Evolutionary conservation across 1,140 invertebrate species (phyloP), one percentile per base, ranked within the genome.

Genomic region (Drosophila auraria): DNA sequence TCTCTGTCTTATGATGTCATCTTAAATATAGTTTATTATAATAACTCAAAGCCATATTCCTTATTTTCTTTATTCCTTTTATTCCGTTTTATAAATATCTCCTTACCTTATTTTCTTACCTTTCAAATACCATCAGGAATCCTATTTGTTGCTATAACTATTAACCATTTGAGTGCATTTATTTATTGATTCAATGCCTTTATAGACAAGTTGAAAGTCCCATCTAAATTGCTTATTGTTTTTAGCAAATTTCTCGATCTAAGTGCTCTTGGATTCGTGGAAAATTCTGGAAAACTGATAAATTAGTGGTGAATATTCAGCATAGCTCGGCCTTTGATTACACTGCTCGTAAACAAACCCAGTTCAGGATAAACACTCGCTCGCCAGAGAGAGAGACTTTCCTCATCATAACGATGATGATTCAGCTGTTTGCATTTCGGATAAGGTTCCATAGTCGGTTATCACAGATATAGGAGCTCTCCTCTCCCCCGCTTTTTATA

Each of bases 371-470:
- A 40, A 40, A 74, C 30, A 42, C 47, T 65, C 54, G 51, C 25
- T 70, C 38, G 17, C 14, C 40, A 30, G 27, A 30, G 25, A 53
- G 30, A 47, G 63, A 36, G 42, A 56, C 30, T 69, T 66, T 42
- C 50, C 63, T 63, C 27, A 17, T 45, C 27, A 25, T 45, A 5
- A 23, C 8, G 23, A 5, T 44, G 56, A 62, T 78, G 76, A 78
- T 70, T 77, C 73, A 78, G 76, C 36, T 61, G 47, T 62, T 78
- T 77, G 64, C 58, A 57, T 75, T 66, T 69, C 27, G 50, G 73
- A 78, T 78, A 77, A 40, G 73, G 75, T 78, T 78, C 49, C 54
- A 30, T 30, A 63, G 27, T 70, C 64, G 50, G 50, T 63, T 71
- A 71, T 71, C 64, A 45, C 50, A 23, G 50, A 71, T 69, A 58